Percentiles rank a stretch among this genome's conserved stretches.
Conservation (phyloP, 1,140 invertebrate genomes). For the Drosophila sturtevanti region DNA sequence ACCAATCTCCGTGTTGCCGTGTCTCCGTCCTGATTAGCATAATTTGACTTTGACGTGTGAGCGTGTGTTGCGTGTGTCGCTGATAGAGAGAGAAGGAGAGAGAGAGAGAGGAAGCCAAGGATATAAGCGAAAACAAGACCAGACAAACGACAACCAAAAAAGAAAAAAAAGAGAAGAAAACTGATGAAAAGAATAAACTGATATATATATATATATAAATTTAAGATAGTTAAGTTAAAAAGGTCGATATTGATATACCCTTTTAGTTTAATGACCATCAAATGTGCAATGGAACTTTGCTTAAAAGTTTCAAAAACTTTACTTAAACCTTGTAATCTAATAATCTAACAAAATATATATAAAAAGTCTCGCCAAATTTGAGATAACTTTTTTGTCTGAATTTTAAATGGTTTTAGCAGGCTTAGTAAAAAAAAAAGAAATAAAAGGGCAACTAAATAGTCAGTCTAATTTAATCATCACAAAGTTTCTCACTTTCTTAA, state of each 20-base stretch:
- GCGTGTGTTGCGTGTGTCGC: neutral
- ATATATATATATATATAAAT: constrained; percentile 10
- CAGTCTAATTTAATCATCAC: no score
- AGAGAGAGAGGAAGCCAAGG: neutral
- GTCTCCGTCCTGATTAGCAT: constrained; percentile 8
- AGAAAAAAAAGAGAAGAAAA: neutral
- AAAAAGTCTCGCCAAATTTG: no score
- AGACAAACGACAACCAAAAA: neutral
- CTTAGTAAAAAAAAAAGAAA: no score
- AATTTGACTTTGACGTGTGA: constrained; percentile 8
- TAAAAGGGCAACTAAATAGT: no score
- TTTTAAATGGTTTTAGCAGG: no score
- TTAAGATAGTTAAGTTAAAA: neutral
- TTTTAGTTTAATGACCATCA: neutral
- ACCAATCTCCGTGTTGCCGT: neutral
- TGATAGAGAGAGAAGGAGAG: neutral
- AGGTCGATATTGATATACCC: neutral
- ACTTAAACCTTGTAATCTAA: no score
- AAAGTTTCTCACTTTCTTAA: no score
- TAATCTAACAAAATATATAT: no score
- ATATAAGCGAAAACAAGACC: constrained; percentile 34
- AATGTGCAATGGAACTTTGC: no score
- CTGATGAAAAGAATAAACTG: constrained; percentile 5
- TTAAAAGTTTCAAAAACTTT: no score
- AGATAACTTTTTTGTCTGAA: no score